Evolutionary conservation across 37 sponge, comb jelly and placozoan genomes (phyloP).

Genomic region (Oopsacas minuta): DNA sequence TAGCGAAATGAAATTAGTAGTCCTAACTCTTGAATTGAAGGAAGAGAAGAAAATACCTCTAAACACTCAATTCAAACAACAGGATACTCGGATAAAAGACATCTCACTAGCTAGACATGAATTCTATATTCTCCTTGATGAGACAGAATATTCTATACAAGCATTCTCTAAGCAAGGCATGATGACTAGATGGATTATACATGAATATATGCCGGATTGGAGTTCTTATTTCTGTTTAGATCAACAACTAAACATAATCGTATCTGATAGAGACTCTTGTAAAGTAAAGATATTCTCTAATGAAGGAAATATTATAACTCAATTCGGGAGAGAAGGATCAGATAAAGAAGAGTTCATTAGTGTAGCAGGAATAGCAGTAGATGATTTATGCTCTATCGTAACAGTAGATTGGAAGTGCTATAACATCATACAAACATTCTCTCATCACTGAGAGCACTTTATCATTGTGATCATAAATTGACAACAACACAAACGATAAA

Average conservation of each 20-base stretch:
- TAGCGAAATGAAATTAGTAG: not conserved
- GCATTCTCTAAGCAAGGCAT: not conserved
- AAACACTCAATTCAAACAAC: not conserved
- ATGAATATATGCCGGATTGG: no score
- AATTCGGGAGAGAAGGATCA: not conserved
- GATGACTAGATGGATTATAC: not conserved
- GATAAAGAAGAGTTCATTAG: not conserved
- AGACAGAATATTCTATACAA: not conserved
- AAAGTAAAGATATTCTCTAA: not conserved
- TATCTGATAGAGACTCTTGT: not conserved
- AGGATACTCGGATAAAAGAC: not conserved
- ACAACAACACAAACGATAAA: not conserved
- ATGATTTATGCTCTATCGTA: not conserved
- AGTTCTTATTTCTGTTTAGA: not conserved
- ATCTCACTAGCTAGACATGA: not conserved
- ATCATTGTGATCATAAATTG: not conserved
- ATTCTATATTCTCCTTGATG: not conserved
- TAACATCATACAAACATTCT: not conserved
- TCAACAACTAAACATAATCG: not conserved
- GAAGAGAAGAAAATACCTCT: not conserved
- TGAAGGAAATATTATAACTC: not conserved
- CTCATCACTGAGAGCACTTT: not conserved
- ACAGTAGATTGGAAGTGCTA: not conserved
- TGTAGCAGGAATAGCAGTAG: not conserved
- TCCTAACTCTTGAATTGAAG: not conserved